A percentile compares a stretch with the other conserved stretches of the same genome.
Conservation (phyloP, 2,113 vertebrate genomes). For the Mirounga angustirostris region DNA sequence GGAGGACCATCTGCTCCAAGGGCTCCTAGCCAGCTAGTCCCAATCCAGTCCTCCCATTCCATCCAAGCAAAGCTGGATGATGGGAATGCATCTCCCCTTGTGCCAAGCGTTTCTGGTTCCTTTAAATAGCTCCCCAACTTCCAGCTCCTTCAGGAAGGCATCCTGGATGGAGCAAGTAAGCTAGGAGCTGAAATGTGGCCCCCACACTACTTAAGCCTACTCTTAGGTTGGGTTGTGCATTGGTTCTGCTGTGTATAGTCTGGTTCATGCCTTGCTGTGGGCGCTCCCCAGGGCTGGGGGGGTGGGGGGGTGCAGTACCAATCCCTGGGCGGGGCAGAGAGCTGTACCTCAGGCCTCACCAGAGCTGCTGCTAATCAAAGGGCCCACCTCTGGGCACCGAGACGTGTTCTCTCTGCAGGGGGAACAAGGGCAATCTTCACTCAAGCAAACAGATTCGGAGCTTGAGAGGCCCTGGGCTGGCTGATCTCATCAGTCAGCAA, state of each 20-base stretch:
- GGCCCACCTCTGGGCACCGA: too few species aligned
- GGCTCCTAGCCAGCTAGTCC: neutral
- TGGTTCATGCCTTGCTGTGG: neutral
- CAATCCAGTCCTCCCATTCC: neutral
- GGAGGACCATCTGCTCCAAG: neutral
- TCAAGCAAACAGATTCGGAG: neutral
- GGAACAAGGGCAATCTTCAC: neutral
- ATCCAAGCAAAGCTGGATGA: neutral
- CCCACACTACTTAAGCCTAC: accelerated
- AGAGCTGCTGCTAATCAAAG: neutral
- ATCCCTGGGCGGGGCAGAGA: neutral
- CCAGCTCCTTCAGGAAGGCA: neutral
- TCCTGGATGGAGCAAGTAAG: neutral
- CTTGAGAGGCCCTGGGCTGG: neutral
- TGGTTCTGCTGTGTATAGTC: accelerated
- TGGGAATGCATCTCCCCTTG: neutral
- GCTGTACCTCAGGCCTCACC: neutral
- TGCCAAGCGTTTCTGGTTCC: neutral
- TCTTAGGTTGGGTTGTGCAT: neutral
- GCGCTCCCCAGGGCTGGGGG: neutral
- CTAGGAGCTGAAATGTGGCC: neutral
- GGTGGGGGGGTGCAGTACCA: too few species aligned
- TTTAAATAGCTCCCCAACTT: neutral
- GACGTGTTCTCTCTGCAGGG: accelerated
- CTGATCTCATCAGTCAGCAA: neutral